Base-by-base conservation (phyloP, 2,113 vertebrate genomes). In the Cercocebus atys region DNA sequence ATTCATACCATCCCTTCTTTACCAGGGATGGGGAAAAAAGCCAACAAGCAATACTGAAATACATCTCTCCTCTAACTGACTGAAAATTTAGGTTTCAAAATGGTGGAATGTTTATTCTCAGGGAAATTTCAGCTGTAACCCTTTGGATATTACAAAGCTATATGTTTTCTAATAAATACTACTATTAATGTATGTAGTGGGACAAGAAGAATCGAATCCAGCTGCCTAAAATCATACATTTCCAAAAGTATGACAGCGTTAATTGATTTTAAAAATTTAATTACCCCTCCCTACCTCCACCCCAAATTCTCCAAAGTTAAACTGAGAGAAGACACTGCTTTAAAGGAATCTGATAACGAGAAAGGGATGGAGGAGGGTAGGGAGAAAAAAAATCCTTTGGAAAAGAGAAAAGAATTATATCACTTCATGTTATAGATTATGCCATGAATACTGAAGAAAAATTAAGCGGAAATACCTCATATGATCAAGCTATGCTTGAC, bases 251-350 rank as follows among this genome's bases (percentile, higher is more conserved):
- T 45, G 78, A 55, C 11, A 70, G n/a, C 8, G 23, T 5, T 40
- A 45, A 47, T 50, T 45, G 8, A 68, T 64, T 64, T 32, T 32
- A 76, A 57, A 64, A 90, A 89, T 50, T 23, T n/a, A 23, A 66
- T 35, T 10, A 8, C 3, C 25, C 30, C 38, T 87, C 50, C 86
- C 27, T 78, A 22, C 40, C 47, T 70, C 57, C 8, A 96, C 17
- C 12, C 57, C 61, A 82, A 73, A 59, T 80, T 87, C 72, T 76
- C 82, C 66, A 18, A 95, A 93, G 38, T n/a, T 76, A 96, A 95
- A 85, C 35, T 22, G 1, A 80, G 30, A 43, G 52, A 76, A 96
- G 35, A 78, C 43, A 35, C 25, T 78, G 43, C n/a, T 84, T 90
- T 90, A 83, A 88, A 66, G 16, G 35, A 90, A 76, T 27, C 25